phyloP scores from a whole-genome alignment of 2,888 invertebrate genomes.

The Dasypolia templi region DNA sequence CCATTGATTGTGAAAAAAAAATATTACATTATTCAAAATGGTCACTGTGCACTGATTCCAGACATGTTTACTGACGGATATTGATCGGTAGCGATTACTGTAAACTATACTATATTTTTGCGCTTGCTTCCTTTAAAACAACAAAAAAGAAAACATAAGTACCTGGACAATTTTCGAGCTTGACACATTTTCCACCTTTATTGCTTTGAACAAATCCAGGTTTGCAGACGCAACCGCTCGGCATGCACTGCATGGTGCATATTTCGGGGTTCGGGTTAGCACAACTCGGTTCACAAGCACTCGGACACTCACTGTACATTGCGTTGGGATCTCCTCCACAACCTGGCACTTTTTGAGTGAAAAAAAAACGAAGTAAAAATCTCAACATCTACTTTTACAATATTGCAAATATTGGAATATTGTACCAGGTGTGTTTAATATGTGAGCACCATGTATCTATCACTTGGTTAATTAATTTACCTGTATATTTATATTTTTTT shows the following conservation, averaged over 20 bases:
- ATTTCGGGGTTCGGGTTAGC: not conserved
- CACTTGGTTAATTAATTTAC: too few relatives aligned
- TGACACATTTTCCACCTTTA: constrained; percentile 16
- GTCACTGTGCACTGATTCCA: not conserved
- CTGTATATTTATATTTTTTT: too few relatives aligned
- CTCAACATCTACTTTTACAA: too few relatives aligned
- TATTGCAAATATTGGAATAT: too few relatives aligned
- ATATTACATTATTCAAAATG: not conserved
- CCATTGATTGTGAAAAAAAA: too few relatives aligned
- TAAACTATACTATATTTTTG: not conserved
- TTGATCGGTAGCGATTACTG: not conserved
- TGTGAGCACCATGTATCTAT: too few relatives aligned
- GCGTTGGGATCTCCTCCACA: constrained; percentile 34
- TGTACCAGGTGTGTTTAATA: too few relatives aligned
- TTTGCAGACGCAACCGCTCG: constrained; percentile 18
- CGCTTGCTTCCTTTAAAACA: not conserved
- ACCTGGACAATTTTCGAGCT: constrained; percentile 23
- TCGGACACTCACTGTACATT: constrained; percentile 4
- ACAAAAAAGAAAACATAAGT: not conserved
- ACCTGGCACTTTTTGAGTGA: constrained; percentile 11
- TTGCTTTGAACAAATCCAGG: constrained; percentile 7
- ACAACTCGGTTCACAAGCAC: constrained; percentile 30
- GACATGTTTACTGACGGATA: not conserved
- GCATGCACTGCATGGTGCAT: constrained; percentile 20
- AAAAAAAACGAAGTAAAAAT: not conserved